Base-by-base conservation (phyloP, 2,888 invertebrate species). In the Girardia tigrina region DNA sequence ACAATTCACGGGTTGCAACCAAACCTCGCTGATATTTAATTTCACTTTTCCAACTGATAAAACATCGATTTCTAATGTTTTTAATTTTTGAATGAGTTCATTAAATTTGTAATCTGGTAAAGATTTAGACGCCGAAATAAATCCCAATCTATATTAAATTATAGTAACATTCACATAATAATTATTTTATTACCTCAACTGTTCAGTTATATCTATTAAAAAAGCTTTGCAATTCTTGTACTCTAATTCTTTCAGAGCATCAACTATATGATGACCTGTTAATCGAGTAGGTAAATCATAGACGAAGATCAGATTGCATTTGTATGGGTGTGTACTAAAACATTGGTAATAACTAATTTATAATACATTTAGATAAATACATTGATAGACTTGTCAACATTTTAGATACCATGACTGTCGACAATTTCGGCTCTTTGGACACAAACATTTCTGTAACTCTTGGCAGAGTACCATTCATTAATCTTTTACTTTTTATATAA, bases 11-110 rank as follows among this genome's bases (percentile, higher is more conserved):
- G 56, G 56, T 56, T 56, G 56, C n/a, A 56, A 56, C 56, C 56
- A 56, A 56, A 56, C 56, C n/a, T 56, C 56, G n/a, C 56, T 56
- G 56, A 56, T 56, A 56, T 56, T 56, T 56, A 56, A 56, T 16
- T 56, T 56, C 4, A 56, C 56, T 56, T 56, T 56, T 20, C n/a
- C n/a, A 56, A 56, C 4, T n/a, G 56, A 56, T 16, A 23, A 2
- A 12, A 56, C 56, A 12, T 56, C 56, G n/a, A 56, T 4, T 56
- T 56, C 56, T 12, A 56, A n/a, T 12, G 56, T 56, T 16, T 56
- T 56, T 16, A 56, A 16, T n/a, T 56, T 56, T 16, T 56, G 56
- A 56, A 56, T 56, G n/a, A 56, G 23, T 56, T 56, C 56, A 16
- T 56, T 56, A 56, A 56, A 56, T n/a, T 56, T 56, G 56, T 56